Evolutionary conservation across 2,888 invertebrate species (phyloP).

Genomic region (Eurytoma adleriae): DNA sequence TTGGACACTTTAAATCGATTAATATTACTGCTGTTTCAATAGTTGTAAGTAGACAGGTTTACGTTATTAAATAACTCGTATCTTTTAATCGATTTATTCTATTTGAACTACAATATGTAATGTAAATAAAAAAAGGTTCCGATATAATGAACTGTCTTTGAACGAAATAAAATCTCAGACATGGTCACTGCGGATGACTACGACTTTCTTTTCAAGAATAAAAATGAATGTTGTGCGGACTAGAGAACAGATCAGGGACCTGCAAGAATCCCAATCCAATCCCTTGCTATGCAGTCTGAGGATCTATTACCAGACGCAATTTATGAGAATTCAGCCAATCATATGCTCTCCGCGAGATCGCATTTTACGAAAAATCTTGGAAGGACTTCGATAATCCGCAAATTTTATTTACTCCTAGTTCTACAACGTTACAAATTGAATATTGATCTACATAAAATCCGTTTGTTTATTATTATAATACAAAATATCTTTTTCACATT

Average conservation of each 20-base stretch:
- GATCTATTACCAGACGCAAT: constrained; percentile 19
- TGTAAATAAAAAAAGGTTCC: background rate
- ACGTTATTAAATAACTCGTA: too few relatives aligned
- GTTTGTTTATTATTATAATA: too few relatives aligned
- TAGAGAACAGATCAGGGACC: constrained; percentile 45
- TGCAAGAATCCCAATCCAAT: constrained; percentile 57
- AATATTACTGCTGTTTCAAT: too few relatives aligned
- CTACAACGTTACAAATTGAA: background rate
- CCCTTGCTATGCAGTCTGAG: constrained; percentile 13
- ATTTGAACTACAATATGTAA: background rate
- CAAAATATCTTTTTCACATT: too few relatives aligned
- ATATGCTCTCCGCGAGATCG: constrained; percentile 7
- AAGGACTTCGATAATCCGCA: background rate
- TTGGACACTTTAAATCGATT: too few relatives aligned
- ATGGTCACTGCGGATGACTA: constrained; percentile 8
- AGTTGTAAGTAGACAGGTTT: too few relatives aligned
- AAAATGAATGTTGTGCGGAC: constrained; percentile 22
- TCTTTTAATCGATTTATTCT: too few relatives aligned
- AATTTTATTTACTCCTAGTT: background rate
- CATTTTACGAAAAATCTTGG: constrained; percentile 1
- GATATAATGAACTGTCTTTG: background rate
- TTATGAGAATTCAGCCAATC: constrained; percentile 31
- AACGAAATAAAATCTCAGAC: constrained; percentile 11
- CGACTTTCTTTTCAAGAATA: constrained; percentile 26
- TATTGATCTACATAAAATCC: background rate